phyloP scores from a whole-genome alignment of 2,113 vertebrate genomes.

The Garra rufa region DNA sequence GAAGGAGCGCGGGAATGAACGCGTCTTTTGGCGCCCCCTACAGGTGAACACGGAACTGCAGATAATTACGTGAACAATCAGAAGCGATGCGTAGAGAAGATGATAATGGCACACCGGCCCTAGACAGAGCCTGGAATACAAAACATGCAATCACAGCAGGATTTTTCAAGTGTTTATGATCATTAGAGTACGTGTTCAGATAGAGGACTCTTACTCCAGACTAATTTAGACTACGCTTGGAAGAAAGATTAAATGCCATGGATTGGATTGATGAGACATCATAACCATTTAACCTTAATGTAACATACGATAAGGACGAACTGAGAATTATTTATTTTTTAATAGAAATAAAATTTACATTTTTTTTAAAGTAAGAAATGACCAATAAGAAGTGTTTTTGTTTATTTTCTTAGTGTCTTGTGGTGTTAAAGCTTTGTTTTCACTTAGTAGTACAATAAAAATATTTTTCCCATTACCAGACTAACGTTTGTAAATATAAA shows the following conservation, averaged over 20 bases:
- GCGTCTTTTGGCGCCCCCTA: conserved; percentile 7
- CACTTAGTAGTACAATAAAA: not conserved
- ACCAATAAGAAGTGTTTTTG: too few species aligned
- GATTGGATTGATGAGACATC: conserved; percentile 3
- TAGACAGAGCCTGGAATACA: conserved; percentile 11
- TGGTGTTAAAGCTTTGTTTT: not conserved
- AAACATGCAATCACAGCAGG: conserved; percentile 9
- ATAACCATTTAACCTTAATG: not conserved
- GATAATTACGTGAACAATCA: not conserved
- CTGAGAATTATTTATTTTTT: too few species aligned
- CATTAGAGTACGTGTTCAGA: conserved; percentile 29
- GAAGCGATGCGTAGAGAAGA: not conserved
- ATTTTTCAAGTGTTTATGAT: conserved; percentile 43
- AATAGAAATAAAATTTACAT: too few species aligned
- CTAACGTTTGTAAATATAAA: not conserved
- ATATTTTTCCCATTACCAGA: not conserved
- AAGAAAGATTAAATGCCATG: conserved; percentile 14
- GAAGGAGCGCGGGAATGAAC: not conserved
- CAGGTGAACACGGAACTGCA: not conserved
- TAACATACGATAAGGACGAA: not conserved
- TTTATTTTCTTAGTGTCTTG: not conserved
- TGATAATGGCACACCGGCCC: conserved; percentile 22
- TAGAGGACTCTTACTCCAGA: conserved; percentile 29
- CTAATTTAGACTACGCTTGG: conserved; percentile 17
- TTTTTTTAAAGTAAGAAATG: too few species aligned